Base-by-base conservation (phyloP, 2,797 vertebrate genomes). In the Sebastes hubbsi region DNA sequence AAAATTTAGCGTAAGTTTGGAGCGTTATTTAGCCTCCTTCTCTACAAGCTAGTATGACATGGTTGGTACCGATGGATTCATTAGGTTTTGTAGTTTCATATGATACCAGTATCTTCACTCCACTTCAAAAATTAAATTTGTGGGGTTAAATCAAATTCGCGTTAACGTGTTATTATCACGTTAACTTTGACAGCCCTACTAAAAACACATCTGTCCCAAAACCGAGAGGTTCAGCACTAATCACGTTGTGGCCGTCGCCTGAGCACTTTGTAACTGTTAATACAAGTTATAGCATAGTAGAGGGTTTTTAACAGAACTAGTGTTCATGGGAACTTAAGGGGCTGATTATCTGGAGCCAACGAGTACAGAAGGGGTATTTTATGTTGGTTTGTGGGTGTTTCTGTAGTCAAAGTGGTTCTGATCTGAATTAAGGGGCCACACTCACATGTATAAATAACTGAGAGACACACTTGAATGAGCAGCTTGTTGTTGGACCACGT, bases 371-470 rank as follows among this genome's bases (percentile, higher is more conserved):
- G 22, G 60, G 38, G 30, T 38, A 9, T 76, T 76, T 75, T 27
- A 8, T 52, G 18, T 72, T 38, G 2, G 73, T 82, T 62, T 80
- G 72, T 59, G 71, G 68, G 78, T 75, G 65, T 74, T 69, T 82
- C 65, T 74, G 65, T 42, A 58, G 70, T 73, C 62, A 20, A 10
- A 65, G 32, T 56, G 69, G 69, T 58, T 83, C 74, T 86, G 71
- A 89, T 88, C 75, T 88, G 80, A 91, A 81, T 87, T 62, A 87
- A 86, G 72, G 62, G 66, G 38, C 76, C 65, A 74, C 80, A 59
- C 70, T 82, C 16, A 1, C 76, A 64, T 84, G 63, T 91, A 89
- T 86, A 91, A 89, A 90, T 89, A 90, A 88, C 80, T 62, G 22
- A 72, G 38, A 75, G 61, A 75, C 18, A 78, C 62, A 72, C 62